These are phyloP conservation scores for Megaceryle maxima DNA, from an alignment of 2,113 vertebrate genomes.

Conservation along the genomic window DNA sequence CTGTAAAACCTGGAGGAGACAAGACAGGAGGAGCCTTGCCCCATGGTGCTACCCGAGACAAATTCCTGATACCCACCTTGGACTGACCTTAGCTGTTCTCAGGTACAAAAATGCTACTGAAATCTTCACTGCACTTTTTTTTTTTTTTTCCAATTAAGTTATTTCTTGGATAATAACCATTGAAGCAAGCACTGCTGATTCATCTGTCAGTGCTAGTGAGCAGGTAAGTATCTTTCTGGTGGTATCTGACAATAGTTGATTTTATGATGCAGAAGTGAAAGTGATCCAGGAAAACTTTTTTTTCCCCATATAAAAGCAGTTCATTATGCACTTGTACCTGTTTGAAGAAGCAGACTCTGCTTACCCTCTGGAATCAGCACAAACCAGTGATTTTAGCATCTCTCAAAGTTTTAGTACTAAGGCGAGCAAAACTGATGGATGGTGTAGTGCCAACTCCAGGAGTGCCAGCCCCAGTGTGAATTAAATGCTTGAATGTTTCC, in stretches of 20 bases:
- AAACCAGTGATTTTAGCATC: fast-evolving
- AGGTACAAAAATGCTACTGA: background rate
- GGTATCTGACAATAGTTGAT: background rate
- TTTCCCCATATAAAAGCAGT: background rate
- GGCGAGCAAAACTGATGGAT: background rate
- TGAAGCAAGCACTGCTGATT: background rate
- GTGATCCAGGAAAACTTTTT: background rate
- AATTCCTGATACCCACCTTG: background rate
- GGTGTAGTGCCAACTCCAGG: fast-evolving
- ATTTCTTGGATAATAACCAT: background rate
- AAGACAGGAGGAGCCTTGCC: background rate
- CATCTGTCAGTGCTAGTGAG: background rate
- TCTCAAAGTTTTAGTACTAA: background rate
- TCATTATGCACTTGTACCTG: background rate
- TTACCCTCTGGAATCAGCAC: background rate
- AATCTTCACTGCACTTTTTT: background rate
- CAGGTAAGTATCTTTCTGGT: fast-evolving
- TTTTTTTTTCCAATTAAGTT: background rate
- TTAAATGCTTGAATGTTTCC: background rate
- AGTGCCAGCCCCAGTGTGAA: background rate
- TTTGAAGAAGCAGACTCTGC: background rate
- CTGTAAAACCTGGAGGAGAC: background rate
- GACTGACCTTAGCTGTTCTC: background rate
- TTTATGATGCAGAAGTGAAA: background rate
- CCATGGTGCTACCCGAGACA: background rate